These are phyloP conservation scores for Cataglyphis albicans DNA, from an alignment of 2,888 invertebrate species.

Conservation along the genomic window DNA sequence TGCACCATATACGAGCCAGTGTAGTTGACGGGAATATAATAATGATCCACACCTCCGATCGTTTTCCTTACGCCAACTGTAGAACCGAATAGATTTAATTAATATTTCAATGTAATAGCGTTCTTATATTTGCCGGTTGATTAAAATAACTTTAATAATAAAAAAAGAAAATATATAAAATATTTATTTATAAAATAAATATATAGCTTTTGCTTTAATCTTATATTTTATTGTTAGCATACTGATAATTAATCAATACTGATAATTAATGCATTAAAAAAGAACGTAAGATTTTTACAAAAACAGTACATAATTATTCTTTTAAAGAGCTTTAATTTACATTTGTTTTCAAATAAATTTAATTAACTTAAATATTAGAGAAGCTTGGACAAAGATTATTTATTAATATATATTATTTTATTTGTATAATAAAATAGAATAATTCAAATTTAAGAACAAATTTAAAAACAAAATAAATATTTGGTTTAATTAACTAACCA, in stretches of 20 bases:
- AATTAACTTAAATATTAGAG: not conserved
- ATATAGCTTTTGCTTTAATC: not conserved
- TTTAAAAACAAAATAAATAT: not conserved
- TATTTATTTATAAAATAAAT: not conserved
- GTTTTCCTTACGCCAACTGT: slow-evolving; percentile 64
- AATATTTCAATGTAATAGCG: not conserved
- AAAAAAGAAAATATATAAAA: not conserved
- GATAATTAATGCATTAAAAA: not conserved
- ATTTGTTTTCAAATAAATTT: too few relatives aligned
- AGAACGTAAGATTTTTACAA: not conserved
- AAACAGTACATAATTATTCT: not conserved
- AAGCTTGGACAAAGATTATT: not conserved
- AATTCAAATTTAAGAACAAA: not conserved
- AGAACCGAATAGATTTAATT: not conserved
- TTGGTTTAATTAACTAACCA: slow-evolving; percentile 53
- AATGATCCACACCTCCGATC: slow-evolving; percentile 82
- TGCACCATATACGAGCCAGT: slow-evolving; percentile 85
- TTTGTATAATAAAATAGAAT: not conserved
- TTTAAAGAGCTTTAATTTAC: not conserved
- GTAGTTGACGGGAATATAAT: slow-evolving; percentile 89
- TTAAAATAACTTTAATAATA: not conserved
- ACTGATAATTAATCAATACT: not conserved
- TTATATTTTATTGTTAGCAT: not conserved
- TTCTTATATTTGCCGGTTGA: not conserved
- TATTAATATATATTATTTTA: not conserved